Evolutionary conservation across 2,797 vertebrate species (phyloP).

Genomic region (Schizopygopsis malacanthus): DNA sequence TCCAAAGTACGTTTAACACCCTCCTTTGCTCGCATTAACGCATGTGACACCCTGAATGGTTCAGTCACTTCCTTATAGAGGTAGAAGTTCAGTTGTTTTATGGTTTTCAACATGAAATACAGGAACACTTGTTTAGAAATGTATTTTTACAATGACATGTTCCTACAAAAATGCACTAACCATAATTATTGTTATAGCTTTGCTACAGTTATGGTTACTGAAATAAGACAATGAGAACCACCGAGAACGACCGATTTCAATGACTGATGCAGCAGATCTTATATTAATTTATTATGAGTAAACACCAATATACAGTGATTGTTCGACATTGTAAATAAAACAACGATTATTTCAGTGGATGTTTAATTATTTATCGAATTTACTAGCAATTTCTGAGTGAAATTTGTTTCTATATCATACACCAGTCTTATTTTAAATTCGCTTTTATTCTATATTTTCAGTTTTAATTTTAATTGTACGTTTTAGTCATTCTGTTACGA

Average conservation of each 20-base stretch:
- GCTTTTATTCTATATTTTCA: background rate
- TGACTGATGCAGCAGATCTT: too few species aligned
- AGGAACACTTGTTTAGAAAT: background rate
- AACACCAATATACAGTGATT: background rate
- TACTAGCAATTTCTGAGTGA: too few species aligned
- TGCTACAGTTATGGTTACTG: background rate
- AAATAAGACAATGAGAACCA: background rate
- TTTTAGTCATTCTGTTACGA: background rate
- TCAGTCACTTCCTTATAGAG: constrained; percentile 30
- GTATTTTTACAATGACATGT: background rate
- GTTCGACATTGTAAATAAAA: background rate
- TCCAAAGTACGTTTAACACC: constrained; percentile 28
- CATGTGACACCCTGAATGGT: constrained; percentile 69
- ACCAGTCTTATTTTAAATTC: too few species aligned
- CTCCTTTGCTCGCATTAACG: constrained; percentile 50
- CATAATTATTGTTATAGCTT: background rate
- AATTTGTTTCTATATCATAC: too few species aligned
- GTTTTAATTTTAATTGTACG: background rate
- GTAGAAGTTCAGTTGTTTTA: constrained; percentile 41
- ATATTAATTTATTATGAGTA: too few species aligned
- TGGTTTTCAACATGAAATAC: background rate
- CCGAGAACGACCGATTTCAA: background rate
- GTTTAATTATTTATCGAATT: too few species aligned
- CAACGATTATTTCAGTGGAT: background rate
- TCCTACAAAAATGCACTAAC: background rate